Evolutionary conservation across 2,888 invertebrate species (phyloP).

Genomic region (Erebia aethiops): DNA sequence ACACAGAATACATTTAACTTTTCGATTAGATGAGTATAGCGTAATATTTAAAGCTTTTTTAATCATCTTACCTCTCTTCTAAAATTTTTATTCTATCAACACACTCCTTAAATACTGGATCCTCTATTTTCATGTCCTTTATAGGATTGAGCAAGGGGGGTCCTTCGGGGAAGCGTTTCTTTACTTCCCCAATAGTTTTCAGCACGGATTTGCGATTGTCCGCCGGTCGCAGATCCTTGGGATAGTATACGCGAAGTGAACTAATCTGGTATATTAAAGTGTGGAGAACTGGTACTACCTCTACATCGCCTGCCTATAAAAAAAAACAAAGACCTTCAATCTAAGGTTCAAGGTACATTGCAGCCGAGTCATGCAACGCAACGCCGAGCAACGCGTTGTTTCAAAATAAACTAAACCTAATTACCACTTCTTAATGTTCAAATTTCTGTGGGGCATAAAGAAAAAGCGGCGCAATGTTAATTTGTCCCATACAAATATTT

Average conservation of each 20-base stretch:
- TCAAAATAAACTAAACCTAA: neutral
- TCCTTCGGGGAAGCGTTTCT: constrained; percentile 93
- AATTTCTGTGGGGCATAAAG: no score
- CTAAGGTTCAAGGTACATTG: neutral
- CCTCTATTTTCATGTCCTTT: constrained; percentile 97
- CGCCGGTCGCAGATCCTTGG: constrained; percentile 92
- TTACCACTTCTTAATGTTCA: no score
- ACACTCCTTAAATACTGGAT: constrained; percentile 89
- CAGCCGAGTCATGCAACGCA: no score
- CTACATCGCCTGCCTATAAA: constrained; percentile 89
- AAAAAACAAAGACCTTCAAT: constrained; percentile 5
- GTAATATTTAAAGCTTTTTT: no score
- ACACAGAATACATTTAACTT: no score
- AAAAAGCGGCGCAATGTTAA: no score
- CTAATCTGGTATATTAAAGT: constrained; percentile 93
- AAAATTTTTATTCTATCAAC: constrained; percentile 92
- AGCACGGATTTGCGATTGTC: constrained; percentile 94
- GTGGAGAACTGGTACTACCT: constrained; percentile 94
- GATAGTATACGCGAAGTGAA: constrained; percentile 94
- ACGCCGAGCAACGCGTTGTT: no score
- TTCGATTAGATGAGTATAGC: no score
- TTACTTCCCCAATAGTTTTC: constrained; percentile 93
- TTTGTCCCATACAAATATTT: neutral
- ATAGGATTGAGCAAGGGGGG: constrained; percentile 96
- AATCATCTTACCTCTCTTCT: constrained; percentile 85